Evolutionary conservation across 2,888 invertebrate species (phyloP).

Genomic region (Lochmaea crataegi): DNA sequence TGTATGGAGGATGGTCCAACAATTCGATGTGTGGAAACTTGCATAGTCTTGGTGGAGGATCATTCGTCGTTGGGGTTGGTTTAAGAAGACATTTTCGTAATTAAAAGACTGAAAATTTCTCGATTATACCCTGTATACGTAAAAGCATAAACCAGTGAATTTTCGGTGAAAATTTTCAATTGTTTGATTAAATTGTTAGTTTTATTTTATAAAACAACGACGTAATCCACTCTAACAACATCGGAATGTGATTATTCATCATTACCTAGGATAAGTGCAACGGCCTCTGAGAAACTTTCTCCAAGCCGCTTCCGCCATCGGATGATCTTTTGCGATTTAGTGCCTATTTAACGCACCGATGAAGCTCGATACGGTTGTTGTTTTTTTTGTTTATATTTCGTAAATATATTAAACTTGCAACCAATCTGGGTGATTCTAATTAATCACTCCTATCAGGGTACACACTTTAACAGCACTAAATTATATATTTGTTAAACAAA

Average conservation of each 20-base stretch:
- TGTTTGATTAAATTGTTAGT: neutral
- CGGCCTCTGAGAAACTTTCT: neutral
- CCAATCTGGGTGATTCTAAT: too few relatives aligned
- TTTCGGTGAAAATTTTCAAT: too few relatives aligned
- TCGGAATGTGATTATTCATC: constrained; percentile 15
- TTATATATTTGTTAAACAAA: too few relatives aligned
- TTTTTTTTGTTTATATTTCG: neutral
- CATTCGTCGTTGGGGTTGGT: too few relatives aligned
- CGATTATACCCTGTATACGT: too few relatives aligned
- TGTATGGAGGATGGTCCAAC: too few relatives aligned
- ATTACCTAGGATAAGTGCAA: neutral
- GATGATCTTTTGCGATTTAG: constrained; percentile 10
- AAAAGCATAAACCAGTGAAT: neutral
- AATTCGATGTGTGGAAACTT: too few relatives aligned
- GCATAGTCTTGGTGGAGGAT: too few relatives aligned
- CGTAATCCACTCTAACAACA: neutral
- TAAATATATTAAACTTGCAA: neutral
- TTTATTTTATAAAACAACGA: neutral
- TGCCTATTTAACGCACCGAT: constrained; percentile 3
- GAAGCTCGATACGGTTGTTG: neutral
- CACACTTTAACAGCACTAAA: too few relatives aligned
- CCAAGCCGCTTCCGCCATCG: constrained; percentile 1
- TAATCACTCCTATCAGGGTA: too few relatives aligned
- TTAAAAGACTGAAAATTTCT: too few relatives aligned
- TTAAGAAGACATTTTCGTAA: too few relatives aligned